Evolutionary conservation across 2,888 invertebrate genomes (phyloP).

Genomic region (Callyntrura guangdongensis): DNA sequence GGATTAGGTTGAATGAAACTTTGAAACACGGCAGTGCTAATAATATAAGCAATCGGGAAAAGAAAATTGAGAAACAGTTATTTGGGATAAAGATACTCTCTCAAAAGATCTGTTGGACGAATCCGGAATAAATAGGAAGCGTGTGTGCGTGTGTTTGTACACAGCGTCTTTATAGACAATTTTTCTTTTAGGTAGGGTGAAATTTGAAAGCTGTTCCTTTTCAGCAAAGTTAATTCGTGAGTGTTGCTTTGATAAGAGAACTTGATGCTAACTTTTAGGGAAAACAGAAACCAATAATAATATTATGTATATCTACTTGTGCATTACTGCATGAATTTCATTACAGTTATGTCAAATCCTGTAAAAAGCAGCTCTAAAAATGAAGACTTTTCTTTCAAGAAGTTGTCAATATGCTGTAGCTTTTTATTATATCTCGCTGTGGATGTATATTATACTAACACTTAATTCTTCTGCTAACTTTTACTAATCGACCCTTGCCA

Average conservation of each 20-base stretch:
- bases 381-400: background rate
- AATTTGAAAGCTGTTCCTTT: background rate
- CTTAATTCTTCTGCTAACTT: too few species aligned
- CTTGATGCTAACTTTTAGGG: too few species aligned
- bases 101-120: conserved; percentile 1
- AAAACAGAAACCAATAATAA: too few species aligned
- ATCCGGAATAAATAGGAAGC: background rate
- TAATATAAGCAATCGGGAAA: conserved; percentile 36
- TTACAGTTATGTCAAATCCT: too few species aligned
- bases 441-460: too few species aligned
- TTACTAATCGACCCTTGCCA: too few species aligned
- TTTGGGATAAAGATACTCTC: conserved; percentile 42
- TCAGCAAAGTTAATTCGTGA: background rate
- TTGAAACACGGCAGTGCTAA: background rate
- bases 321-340: too few species aligned
- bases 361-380: too few species aligned
- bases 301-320: too few species aligned
- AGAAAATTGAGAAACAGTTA: conserved; percentile 65
- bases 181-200: background rate
- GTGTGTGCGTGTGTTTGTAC: background rate
- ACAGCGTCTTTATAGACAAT: background rate
- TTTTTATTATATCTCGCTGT: background rate
- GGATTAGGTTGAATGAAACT: conserved; percentile 37
- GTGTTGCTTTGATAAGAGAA: background rate
- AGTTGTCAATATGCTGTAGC: background rate